Evolutionary conservation across 2,888 invertebrate genomes (phyloP), one percentile per base, ranked within the genome.

Genomic region (Ischnus inquisitorius): DNA sequence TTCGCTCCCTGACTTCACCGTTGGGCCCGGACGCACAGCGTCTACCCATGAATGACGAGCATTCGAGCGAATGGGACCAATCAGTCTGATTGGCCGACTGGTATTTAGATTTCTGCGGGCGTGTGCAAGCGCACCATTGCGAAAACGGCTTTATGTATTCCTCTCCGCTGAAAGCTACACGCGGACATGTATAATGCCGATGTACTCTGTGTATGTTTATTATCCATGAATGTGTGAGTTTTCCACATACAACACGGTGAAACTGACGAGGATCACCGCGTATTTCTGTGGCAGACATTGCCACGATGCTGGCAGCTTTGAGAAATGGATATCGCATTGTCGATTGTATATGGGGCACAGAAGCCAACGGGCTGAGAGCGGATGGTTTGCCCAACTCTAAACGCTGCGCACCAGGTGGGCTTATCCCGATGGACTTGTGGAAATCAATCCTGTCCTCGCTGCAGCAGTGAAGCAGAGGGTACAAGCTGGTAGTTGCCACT

Each of bases 51-150:
- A 91, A 91, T 91, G 91, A 92, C 90, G 91, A 88, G 90, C 90
- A 92, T 91, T 89, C 91, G 90, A 90, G 90, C 93, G 92, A 92
- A 91, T 91, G 91, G 90, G 91, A 92, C 92, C 93, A 93, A 93
- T 93, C 93, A 93, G 93, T 85, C 92, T 92, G 93, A 93, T 93
- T 93, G 93, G 92, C 92, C 91, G 89, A 88, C 89, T 88, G 89
- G 87, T 92, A 92, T 92, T 92, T 91, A 92, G 92, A 92, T 91
- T 92, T 92, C 91, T 91, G 90, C 87, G 90, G 90, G 89, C 85
- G 85, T 88, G 85, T 81, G 88, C 86, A 79, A 57, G 83, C 79
- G 78, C 82, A 28, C 81, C 80, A 65, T n/a, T 82, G 84, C 82
- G 77, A 81, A 78, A 78, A 81, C 64, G 78, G 81, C 84, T 82